Percentiles rank a stretch among this genome's conserved stretches.
These are phyloP conservation scores for Casuarius casuarius DNA, from an alignment of 2,113 vertebrate genomes.

Conservation along the genomic window DNA sequence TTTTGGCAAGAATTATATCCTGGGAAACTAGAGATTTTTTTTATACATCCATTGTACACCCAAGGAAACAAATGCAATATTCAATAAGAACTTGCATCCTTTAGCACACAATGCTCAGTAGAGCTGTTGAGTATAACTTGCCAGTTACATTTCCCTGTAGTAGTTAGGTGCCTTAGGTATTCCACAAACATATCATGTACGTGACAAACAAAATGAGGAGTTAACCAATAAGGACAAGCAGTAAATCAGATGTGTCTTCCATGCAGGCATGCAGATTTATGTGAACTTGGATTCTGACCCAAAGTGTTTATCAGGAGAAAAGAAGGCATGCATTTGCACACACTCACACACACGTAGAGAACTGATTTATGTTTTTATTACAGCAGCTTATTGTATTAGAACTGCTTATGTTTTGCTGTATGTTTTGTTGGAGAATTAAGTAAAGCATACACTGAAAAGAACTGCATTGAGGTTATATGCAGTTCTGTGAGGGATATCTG, in stretches of 20 bases:
- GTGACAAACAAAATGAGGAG: background rate
- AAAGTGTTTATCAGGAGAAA: background rate
- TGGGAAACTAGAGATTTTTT: background rate
- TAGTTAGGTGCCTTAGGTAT: background rate
- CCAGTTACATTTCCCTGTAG: background rate
- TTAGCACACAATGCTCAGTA: background rate
- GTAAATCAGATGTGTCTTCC: background rate
- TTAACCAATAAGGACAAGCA: background rate
- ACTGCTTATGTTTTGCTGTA: background rate
- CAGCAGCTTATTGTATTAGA: background rate
- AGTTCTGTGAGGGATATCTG: conserved; percentile 27
- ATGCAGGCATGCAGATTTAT: background rate
- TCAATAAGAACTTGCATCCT: background rate
- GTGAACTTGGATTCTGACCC: background rate
- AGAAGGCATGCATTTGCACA: background rate
- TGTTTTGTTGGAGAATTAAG: conserved; percentile 19
- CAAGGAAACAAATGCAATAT: background rate
- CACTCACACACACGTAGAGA: background rate
- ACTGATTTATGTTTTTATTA: background rate
- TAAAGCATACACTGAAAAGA: background rate
- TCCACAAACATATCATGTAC: background rate
- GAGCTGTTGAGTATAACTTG: background rate
- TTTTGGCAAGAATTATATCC: background rate
- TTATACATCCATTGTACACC: background rate
- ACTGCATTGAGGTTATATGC: background rate